Evolutionary conservation across 2,888 invertebrate species (phyloP).

Genomic region (Ormia ochracea): DNA sequence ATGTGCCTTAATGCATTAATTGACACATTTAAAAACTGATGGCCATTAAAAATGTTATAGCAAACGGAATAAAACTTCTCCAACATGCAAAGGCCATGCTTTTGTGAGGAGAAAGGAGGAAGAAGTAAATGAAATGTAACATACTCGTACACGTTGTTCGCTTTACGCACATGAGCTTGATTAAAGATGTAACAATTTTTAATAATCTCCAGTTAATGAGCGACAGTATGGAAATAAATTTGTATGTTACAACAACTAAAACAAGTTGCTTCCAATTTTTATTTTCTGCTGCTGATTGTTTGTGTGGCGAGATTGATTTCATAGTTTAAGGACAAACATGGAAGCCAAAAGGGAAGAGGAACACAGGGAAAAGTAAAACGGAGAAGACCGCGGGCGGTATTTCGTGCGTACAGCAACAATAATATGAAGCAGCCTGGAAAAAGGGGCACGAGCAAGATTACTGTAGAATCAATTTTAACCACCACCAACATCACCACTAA

Average conservation of each 20-base stretch:
- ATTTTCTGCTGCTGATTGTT: conserved; percentile 22
- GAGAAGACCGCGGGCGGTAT: conserved; percentile 49
- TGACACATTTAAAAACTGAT: not conserved
- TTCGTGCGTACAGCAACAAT: conserved; percentile 8
- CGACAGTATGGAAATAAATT: conserved; percentile 47
- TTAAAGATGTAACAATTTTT: conserved; percentile 7
- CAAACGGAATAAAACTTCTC: not conserved
- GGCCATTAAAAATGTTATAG: conserved; percentile 1
- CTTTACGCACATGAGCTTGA: not conserved
- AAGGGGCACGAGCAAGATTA: conserved; percentile 13
- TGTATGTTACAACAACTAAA: conserved; percentile 1
- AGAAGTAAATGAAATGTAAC: not conserved
- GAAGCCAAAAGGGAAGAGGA: not conserved
- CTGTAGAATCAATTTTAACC: conserved; percentile 17
- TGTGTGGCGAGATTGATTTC: conserved; percentile 51
- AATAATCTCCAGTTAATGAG: conserved; percentile 57
- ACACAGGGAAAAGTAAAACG: not conserved
- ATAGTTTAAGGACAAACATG: conserved; percentile 39
- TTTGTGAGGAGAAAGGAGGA: not conserved
- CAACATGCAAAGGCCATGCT: not conserved
- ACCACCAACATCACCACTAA: not conserved
- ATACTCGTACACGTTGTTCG: not conserved
- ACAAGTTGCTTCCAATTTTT: not conserved
- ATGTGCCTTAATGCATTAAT: not conserved
- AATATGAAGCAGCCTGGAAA: not conserved